Conservation (phyloP, 2,113 vertebrate species). For the Pelodiscus sinensis region DNA sequence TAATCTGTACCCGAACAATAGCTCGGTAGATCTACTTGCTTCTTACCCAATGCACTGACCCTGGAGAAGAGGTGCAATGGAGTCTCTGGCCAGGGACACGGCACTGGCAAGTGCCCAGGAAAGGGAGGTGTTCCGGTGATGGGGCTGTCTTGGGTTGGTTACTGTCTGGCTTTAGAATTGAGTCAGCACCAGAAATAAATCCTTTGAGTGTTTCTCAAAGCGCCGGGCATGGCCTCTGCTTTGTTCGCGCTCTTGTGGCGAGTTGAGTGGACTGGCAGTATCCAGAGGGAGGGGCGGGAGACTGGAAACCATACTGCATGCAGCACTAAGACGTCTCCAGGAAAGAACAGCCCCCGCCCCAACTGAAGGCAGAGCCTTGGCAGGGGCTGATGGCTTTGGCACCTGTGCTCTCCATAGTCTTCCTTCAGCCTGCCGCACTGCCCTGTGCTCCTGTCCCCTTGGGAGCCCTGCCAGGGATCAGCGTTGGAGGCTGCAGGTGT, state of each 20-base stretch:
- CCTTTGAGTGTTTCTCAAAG: background rate
- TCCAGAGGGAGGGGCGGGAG: background rate
- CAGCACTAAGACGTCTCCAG: background rate
- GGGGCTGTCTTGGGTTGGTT: background rate
- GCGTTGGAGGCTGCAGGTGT: background rate
- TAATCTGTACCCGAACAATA: background rate
- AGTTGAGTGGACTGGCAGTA: background rate
- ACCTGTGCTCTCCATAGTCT: background rate
- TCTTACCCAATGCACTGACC: background rate
- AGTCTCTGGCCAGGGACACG: background rate
- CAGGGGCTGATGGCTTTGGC: no score
- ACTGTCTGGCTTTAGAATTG: background rate
- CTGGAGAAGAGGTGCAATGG: background rate
- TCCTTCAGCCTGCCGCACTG: background rate
- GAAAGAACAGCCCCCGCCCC: background rate
- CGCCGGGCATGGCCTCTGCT: background rate
- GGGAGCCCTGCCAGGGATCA: background rate
- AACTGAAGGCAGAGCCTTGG: background rate
- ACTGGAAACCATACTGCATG: background rate
- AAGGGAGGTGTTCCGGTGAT: background rate
- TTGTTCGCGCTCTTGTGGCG: background rate
- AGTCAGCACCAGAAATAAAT: constrained; percentile 54
- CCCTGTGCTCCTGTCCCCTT: background rate
- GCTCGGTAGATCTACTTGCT: background rate
- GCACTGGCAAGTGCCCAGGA: background rate